A percentile compares a stretch with the other conserved stretches of the same genome.
phyloP scores from a whole-genome alignment of 2,797 vertebrate species.

The Gastrophryne carolinensis region DNA sequence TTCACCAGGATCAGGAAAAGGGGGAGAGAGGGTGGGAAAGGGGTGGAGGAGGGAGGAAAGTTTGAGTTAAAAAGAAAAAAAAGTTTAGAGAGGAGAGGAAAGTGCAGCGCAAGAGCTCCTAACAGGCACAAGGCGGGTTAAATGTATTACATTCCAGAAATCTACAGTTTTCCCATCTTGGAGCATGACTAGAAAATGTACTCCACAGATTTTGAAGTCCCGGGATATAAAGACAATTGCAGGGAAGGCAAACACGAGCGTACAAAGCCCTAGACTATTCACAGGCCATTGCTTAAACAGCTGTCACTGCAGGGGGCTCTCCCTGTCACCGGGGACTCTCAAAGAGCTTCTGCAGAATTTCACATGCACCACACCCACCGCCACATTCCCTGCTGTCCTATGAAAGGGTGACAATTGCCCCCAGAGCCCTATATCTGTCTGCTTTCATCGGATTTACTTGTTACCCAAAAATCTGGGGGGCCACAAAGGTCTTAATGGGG shows the following conservation, averaged over 20 bases:
- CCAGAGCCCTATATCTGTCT: no score
- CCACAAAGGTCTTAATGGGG: no score
- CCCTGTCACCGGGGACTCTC: neutral
- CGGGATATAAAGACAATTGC: neutral
- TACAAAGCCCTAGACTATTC: slow-evolving; percentile 1
- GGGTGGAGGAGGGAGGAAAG: slow-evolving; percentile 50
- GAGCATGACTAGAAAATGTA: neutral
- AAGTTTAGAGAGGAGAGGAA: slow-evolving; percentile 24
- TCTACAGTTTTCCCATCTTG: neutral
- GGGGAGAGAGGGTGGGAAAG: slow-evolving; percentile 31
- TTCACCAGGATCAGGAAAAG: slow-evolving; percentile 50
- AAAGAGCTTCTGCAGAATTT: neutral
- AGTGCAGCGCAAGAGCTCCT: slow-evolving; percentile 39
- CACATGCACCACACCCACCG: no score
- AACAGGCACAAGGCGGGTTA: slow-evolving; percentile 12
- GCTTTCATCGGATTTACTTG: no score
- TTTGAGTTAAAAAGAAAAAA: slow-evolving; percentile 48
- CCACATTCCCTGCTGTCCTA: no score
- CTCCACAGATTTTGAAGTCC: neutral
- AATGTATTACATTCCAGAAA: slow-evolving; percentile 8
- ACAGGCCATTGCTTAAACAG: neutral
- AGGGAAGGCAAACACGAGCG: neutral
- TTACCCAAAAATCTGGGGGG: no score
- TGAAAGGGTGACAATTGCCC: no score
- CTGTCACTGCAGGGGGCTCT: neutral